Evolutionary conservation across 2,797 vertebrate genomes (phyloP), one percentile per base, ranked within the genome.

Genomic region (Sebastes nivosus): DNA sequence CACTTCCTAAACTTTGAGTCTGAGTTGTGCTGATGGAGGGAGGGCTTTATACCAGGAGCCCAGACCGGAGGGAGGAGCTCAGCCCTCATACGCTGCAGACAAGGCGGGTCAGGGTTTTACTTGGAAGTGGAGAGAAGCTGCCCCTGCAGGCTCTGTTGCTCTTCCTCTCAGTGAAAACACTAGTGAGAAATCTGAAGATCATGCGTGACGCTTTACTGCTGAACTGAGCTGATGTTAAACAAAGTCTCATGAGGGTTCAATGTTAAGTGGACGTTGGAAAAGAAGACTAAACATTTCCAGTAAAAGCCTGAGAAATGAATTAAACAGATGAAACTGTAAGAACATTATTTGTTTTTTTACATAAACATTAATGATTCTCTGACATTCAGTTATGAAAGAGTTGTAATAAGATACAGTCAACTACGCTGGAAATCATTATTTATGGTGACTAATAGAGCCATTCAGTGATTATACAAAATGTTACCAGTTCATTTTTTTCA

Each of bases 1-100:
- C 80, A 11, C 81, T 71, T 18, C 83, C 90, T 86, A 81, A 89
- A 92, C 89, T 94, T 90, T 94, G 91, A 38, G 72, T 94, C 94
- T 96, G 94, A 87, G 77, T 72, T 74, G 10, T 42, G 74, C 36
- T 52, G 77, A 81, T 80, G 36, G 71, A 81, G 90, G 89, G 81
- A 92, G 85, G 87, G 67, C 80, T 95, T 94, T 95, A 94, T 96
- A 95, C n/a, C 4, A 6, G 25, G 22, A 69, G 46, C 8, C 27
- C 54, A 64, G 59, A 36, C 22, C 4, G 77, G 36, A 38, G 90
- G 95, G 95, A 81, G 94, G 94, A 85, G 27, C 12, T 66, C 69
- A 67, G 79, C 78, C 74, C 74, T 16, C 87, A 71, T 38, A 38
- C 52, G 24, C 46, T 80, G 54, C 20, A 18, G n/a, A 65, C n/a